phyloP scores from a whole-genome alignment of 2,888 invertebrate species.

The Tineola bisselliella region DNA sequence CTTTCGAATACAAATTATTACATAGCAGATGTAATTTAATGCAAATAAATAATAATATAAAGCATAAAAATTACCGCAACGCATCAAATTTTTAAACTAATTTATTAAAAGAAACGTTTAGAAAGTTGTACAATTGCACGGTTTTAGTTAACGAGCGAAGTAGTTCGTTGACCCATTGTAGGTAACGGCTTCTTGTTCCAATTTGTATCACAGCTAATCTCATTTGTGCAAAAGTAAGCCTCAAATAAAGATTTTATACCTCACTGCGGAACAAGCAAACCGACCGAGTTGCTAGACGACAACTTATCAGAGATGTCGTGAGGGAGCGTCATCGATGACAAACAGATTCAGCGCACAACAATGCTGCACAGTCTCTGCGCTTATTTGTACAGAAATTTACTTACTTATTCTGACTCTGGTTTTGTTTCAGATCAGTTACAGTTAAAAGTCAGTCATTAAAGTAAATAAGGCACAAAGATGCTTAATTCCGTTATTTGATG shows the following conservation, averaged over 20 bases:
- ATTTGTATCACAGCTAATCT: not conserved
- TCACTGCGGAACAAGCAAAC: not conserved
- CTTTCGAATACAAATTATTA: not conserved
- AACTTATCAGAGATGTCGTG: too few relatives aligned
- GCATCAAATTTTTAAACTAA: not conserved
- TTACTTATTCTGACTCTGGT: too few relatives aligned
- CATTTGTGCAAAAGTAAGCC: not conserved
- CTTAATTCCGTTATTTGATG: slow-evolving; percentile 21
- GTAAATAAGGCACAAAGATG: not conserved
- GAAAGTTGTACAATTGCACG: slow-evolving; percentile 12
- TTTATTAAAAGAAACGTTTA: slow-evolving; percentile 10
- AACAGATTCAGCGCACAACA: too few relatives aligned
- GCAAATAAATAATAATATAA: not conserved
- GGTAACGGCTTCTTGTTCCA: slow-evolving; percentile 9
- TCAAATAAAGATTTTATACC: not conserved
- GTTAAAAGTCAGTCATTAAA: too few relatives aligned
- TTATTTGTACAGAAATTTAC: too few relatives aligned
- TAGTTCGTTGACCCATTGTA: slow-evolving; percentile 8
- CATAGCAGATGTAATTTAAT: not conserved
- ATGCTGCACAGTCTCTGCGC: too few relatives aligned
- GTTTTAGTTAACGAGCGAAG: slow-evolving; percentile 11
- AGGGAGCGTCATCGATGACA: too few relatives aligned
- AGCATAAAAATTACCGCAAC: slow-evolving; percentile 3
- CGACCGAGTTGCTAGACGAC: too few relatives aligned
- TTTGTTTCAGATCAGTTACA: too few relatives aligned